Evolutionary conservation across 2,797 vertebrate species (phyloP).

Genomic region (Steatocranus sp.): DNA sequence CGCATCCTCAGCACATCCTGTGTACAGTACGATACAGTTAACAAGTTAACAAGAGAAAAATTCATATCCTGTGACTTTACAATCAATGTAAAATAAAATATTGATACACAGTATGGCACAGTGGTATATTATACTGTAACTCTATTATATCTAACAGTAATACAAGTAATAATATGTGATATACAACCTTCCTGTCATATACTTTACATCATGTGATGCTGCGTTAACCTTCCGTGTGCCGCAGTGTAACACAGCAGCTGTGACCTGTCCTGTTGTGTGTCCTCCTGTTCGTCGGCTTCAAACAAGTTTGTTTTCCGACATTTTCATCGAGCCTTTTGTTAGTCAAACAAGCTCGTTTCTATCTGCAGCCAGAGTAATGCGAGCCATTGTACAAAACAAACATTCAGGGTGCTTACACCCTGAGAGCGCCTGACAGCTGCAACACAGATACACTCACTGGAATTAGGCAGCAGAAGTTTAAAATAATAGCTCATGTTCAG

Average conservation of each 20-base stretch:
- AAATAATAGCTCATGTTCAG: background rate
- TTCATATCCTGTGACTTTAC: background rate
- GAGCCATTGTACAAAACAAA: background rate
- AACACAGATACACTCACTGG: background rate
- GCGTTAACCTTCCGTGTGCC: too few species aligned
- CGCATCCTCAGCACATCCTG: background rate
- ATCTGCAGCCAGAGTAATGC: background rate
- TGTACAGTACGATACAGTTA: background rate
- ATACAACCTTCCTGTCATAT: background rate
- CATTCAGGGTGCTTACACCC: background rate
- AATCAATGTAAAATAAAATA: background rate
- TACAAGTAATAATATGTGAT: background rate
- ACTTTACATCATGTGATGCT: background rate
- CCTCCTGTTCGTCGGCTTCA: background rate
- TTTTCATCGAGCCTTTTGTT: background rate
- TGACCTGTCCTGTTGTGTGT: background rate
- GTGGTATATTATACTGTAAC: background rate
- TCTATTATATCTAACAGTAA: background rate
- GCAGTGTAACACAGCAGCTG: background rate
- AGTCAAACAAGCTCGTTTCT: background rate
- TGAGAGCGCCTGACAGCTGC: background rate
- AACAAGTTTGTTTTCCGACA: background rate
- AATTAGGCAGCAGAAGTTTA: background rate
- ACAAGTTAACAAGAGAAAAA: background rate
- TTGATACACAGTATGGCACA: background rate